phyloP scores from a whole-genome alignment of 2,888 invertebrate species.

The Scelioninae gen. 2 region DNA sequence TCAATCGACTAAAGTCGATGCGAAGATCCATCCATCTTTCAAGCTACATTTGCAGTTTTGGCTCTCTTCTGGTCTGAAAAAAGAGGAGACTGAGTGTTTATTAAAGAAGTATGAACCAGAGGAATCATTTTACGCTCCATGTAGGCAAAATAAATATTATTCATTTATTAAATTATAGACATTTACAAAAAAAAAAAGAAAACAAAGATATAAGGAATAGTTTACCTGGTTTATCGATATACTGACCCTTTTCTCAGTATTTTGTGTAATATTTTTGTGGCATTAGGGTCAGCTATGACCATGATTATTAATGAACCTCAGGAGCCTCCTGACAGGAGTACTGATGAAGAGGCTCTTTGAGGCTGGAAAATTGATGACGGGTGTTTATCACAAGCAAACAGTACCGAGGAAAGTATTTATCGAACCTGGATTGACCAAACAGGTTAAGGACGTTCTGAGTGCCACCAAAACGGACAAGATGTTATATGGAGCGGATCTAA shows the following conservation, averaged over 20 bases:
- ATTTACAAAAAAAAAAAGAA: no score
- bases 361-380: no score
- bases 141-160: no score
- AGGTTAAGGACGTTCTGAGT: not conserved
- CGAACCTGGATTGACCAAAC: not conserved
- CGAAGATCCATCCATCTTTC: constrained; percentile 31
- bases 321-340: constrained; percentile 15
- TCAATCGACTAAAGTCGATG: constrained; percentile 8
- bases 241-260: no score
- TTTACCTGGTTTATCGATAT: no score
- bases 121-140: constrained; percentile 11
- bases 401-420: constrained; percentile 4
- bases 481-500: no score
- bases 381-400: not conserved
- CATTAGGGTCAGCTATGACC: constrained; percentile 13
- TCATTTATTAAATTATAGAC: no score
- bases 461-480: not conserved
- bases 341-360: constrained; percentile 28
- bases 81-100: constrained; percentile 8
- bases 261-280: no score
- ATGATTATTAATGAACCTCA: constrained; percentile 40
- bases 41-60: constrained; percentile 37
- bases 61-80: constrained; percentile 13
- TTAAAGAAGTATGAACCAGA: constrained; percentile 29
- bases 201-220: no score